A percentile compares a stretch with the other conserved stretches of the same genome.
phyloP scores from a whole-genome alignment of 2,888 invertebrate genomes.

The Drosophila infuscata region DNA sequence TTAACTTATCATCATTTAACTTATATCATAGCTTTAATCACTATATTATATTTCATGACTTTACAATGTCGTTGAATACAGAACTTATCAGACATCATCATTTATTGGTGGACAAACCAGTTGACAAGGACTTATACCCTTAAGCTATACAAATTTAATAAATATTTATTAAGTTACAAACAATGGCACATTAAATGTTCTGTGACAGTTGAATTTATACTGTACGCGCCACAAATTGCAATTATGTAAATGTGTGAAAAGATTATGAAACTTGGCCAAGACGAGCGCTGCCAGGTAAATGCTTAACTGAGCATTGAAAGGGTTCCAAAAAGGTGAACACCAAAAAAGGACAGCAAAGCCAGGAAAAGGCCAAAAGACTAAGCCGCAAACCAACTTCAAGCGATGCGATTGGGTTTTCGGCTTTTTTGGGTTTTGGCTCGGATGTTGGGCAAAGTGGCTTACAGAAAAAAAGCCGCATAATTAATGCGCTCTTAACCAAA shows the following conservation, averaged over 20 bases:
- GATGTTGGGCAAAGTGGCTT: constrained; percentile 31
- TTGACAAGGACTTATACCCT: constrained; percentile 2
- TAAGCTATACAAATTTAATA: constrained; percentile 6
- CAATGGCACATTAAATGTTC: constrained; percentile 4
- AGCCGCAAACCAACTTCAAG: constrained; percentile 45
- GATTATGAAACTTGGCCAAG: constrained; percentile 56
- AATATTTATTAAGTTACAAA: constrained; percentile 11
- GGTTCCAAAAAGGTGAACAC: constrained; percentile 20
- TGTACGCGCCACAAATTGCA: constrained; percentile 41
- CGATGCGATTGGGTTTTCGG: constrained; percentile 36
- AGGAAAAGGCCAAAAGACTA: constrained; percentile 8
- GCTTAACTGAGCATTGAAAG: constrained; percentile 33
- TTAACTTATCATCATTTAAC: neutral
- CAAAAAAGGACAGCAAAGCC: constrained; percentile 13
- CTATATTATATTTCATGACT: neutral
- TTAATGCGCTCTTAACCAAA: constrained; percentile 61
- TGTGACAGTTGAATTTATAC: constrained; percentile 22
- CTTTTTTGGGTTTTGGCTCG: neutral
- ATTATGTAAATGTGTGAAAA: constrained; percentile 47
- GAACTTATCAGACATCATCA: constrained; percentile 1
- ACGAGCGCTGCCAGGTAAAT: constrained; percentile 25
- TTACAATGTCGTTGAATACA: neutral
- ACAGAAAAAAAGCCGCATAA: constrained; percentile 56
- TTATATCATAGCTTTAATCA: neutral
- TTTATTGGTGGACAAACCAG: neutral